Base-by-base conservation (phyloP, 2,113 vertebrate genomes). In the Butastur rufipennis region DNA sequence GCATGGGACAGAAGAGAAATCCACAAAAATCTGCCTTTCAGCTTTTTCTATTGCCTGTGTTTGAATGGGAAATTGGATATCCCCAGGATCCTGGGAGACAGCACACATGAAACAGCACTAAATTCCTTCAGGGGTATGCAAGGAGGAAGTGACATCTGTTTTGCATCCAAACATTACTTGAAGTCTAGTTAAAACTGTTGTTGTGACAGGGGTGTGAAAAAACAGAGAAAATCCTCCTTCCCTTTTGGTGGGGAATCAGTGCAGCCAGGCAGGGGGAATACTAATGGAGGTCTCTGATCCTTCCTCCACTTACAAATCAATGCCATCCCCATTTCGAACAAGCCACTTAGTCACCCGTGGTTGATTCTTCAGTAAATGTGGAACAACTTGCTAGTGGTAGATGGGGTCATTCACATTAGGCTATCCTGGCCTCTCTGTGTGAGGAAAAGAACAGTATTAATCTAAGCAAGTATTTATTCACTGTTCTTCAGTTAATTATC, bases 21-120 rank as follows among this genome's bases (percentile, higher is more conserved):
- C 85, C 74, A 90, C 95, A 95, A 87, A 95, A 95, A 96, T 95
- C 80, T 96, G 85, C 93, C 93, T 96, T 97, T 95, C 92, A 95
- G 79, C 90, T 97, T 96, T 95, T 97, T 97, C 89, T 92, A 26
- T 96, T 94, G 93, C 92, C 22, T 19, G 42, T 8, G 7, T 96
- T 95, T 97, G 90, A 95, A 94, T 95, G 90, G 88, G 97, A 97
- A 97, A 97, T 81, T 96, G 94, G 96, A 97, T 98, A 95, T 91
- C 74, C 81, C 59, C 61, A 75, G 62, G 78, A 95, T 78, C 71
- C 93, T 95, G 86, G 73, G 93, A 95, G 95, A 90, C 94, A 93
- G 79, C 66, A 59, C 63, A 73, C 83, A 81, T 78, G 90, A 95
- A 98, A 96, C 91, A 89, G 78, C 91, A 59, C 82, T 9, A 16